Evolutionary conservation across 2,888 invertebrate genomes (phyloP).

Genomic region (Bhutanitis thaidina): DNA sequence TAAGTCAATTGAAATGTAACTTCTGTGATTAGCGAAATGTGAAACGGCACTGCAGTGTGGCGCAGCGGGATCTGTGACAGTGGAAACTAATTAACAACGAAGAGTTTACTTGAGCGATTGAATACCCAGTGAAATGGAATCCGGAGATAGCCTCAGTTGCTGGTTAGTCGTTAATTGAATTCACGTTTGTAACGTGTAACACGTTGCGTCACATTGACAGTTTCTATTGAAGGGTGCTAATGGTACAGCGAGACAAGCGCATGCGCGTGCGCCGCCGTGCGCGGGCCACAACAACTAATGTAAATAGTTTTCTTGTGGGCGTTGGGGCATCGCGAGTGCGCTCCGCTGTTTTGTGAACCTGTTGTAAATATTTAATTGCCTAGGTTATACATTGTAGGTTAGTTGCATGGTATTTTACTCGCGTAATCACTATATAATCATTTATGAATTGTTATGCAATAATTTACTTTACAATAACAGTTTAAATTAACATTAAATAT

Average conservation of each 20-base stretch:
- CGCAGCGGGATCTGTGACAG: not conserved
- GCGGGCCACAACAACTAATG: not conserved
- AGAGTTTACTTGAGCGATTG: no score
- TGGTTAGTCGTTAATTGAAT: no score
- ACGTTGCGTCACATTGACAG: constrained; percentile 6
- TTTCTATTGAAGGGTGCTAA: constrained; percentile 13
- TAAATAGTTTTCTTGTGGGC: not conserved
- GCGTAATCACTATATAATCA: constrained; percentile 7
- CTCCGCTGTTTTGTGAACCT: not conserved
- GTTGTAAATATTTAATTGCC: constrained; percentile 8
- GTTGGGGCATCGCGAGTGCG: not conserved
- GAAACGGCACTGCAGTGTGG: constrained; percentile 11
- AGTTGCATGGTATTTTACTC: constrained; percentile 1
- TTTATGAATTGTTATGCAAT: constrained; percentile 10
- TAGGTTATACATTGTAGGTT: not conserved
- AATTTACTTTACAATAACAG: constrained; percentile 4
- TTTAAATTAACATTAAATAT: not conserved
- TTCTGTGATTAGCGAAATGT: constrained; percentile 14
- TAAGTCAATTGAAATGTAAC: not conserved
- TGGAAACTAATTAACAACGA: no score
- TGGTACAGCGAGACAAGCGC: not conserved
- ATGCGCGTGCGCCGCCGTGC: not conserved
- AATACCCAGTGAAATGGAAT: no score
- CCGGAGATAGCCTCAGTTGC: no score
- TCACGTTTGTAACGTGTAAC: no score